These are phyloP conservation scores for Augiades crinisus DNA, from an alignment of 2,888 invertebrate species.

Conservation along the genomic window DNA sequence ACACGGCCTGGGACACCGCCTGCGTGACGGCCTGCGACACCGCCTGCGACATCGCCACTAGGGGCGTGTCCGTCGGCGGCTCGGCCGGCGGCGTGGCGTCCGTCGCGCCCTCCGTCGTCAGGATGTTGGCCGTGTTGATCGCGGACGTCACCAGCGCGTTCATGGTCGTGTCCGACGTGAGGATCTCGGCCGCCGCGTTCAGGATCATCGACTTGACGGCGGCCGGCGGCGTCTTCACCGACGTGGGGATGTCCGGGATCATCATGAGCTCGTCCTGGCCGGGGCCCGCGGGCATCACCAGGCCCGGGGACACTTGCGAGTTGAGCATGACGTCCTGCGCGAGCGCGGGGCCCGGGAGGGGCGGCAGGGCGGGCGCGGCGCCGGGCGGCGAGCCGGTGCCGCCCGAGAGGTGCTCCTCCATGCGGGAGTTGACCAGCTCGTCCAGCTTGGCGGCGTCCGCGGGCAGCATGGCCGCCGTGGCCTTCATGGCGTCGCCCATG, in stretches of 20 bases:
- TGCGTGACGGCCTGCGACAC: slow-evolving; percentile 76
- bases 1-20: slow-evolving; percentile 72
- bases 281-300: slow-evolving; percentile 28
- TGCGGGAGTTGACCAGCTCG: slow-evolving; percentile 78
- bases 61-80: slow-evolving; percentile 60
- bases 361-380: slow-evolving; percentile 56
- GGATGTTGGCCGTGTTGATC: slow-evolving; percentile 74
- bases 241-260: slow-evolving; percentile 63
- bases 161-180: slow-evolving; percentile 83
- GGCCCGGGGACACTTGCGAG: slow-evolving; percentile 62
- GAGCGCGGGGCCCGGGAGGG: slow-evolving; percentile 58
- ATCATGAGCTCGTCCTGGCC: slow-evolving; percentile 63
- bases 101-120: slow-evolving; percentile 59
- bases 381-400: slow-evolving; percentile 54
- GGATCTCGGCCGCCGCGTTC: slow-evolving; percentile 87
- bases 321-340: slow-evolving; percentile 84
- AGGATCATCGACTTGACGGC: slow-evolving; percentile 89
- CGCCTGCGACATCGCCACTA: slow-evolving; percentile 74
- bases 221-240: slow-evolving; percentile 80
- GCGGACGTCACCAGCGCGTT: slow-evolving; percentile 79
- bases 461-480: slow-evolving; percentile 66
- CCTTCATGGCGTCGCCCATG: slow-evolving; percentile 74
- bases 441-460: slow-evolving; percentile 77
- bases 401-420: slow-evolving; percentile 64
- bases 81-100: slow-evolving; percentile 53